Evolutionary conservation across 2,113 vertebrate species (phyloP).

Genomic region (Pollimyrus isidori): DNA sequence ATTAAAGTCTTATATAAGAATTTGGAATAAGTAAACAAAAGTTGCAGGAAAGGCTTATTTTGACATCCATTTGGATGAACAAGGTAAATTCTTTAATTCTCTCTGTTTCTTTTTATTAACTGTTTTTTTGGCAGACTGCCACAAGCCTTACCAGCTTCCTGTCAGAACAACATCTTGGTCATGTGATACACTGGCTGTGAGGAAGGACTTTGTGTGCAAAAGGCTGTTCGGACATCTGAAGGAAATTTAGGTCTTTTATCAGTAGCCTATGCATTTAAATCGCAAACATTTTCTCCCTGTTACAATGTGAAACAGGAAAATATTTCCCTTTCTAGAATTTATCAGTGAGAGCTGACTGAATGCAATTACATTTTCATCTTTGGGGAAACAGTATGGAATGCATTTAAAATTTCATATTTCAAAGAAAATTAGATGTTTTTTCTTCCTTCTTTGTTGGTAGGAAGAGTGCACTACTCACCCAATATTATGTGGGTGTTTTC

Average conservation of each 20-base stretch:
- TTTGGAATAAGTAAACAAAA: not conserved
- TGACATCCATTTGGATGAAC: not conserved
- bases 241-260: not conserved
- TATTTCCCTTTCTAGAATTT: not conserved
- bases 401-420: constrained; percentile 13
- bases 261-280: not conserved
- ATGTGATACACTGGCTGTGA: not conserved
- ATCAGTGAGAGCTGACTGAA: constrained; percentile 1
- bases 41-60: not conserved
- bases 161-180: not conserved
- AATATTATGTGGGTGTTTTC: not conserved
- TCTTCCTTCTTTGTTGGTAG: not conserved
- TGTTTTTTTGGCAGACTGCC: not conserved
- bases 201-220: not conserved
- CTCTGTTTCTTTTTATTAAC: not conserved
- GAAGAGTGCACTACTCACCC: not conserved
- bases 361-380: constrained; percentile 13
- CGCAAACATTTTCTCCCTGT: not conserved
- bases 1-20: not conserved
- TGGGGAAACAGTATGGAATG: not conserved
- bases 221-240: not conserved
- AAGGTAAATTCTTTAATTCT: not conserved
- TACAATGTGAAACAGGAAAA: not conserved
- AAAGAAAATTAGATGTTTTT: constrained; percentile 1
- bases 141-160: not conserved